Base-by-base conservation (phyloP, 2,113 vertebrate species). In the Lamprotornis superbus region DNA sequence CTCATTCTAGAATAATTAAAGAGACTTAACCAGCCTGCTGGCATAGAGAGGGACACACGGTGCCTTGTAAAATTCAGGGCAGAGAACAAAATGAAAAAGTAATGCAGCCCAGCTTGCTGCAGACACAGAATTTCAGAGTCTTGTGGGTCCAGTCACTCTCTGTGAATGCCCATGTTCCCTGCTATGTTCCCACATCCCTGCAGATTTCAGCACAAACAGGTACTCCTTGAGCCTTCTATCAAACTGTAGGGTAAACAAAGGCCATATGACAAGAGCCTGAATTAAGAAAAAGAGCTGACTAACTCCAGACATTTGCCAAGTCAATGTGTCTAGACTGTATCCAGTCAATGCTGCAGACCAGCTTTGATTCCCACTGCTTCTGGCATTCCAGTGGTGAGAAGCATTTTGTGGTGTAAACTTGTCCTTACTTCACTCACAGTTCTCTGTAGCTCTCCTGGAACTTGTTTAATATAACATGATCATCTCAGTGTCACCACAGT, bases 301-400 rank as follows among this genome's bases (percentile, higher is more conserved):
- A 94, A 56, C 70, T 78, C 50, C 61, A 89, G 83, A 55, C 79
- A 86, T 28, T 57, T 0, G 0, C 46, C 50, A 84, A 84, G 83
- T 95, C 42, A 47, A 0, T 70, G 81, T 68, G 84, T 75, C 92
- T 94, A 93, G 84, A 79, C 81, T 84, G 52, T 22, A 56, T 55
- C 84, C 87, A 95, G 84, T 57, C 83, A 92, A 77, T 57, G 44
- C 28, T 86, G 31, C 68, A 93, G 81, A 81, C 5, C 64, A 81
- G 81, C 87, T 91, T 78, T 78, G 56, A 94, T 91, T 91, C 69
- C 64, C 77, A 75, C 64, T 59, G 84, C 73, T 68, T 84, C 81
- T 82, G n/a, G 84, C 57, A 82, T 84, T 87, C 80, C 92, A 93
- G 85, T 73, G 61, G 78, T 42, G 33, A 89, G 82, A 63, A 94